Conservation (phyloP, 2,113 vertebrate genomes). For the Dipodomys ordii region DNA sequence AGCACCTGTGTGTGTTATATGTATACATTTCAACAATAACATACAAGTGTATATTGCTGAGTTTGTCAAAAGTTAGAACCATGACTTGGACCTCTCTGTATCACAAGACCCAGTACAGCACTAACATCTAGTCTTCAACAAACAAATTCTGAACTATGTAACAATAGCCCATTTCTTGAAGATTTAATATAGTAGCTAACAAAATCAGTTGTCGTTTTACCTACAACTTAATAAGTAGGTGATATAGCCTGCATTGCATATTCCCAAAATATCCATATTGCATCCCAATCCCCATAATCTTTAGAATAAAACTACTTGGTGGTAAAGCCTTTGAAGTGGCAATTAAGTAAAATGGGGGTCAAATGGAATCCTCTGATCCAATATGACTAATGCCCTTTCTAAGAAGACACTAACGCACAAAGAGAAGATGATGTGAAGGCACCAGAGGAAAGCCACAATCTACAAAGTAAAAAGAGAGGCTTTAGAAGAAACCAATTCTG, state of each 20-base stretch:
- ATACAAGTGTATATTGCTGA: neutral
- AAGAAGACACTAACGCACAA: neutral
- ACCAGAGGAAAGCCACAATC: neutral
- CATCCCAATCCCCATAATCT: neutral
- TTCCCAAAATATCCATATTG: neutral
- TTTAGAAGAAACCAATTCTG: neutral
- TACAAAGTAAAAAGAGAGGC: neutral
- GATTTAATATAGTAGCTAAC: neutral
- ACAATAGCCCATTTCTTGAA: neutral
- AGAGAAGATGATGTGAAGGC: neutral
- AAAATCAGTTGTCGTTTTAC: conserved; percentile 8
- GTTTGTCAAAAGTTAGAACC: neutral
- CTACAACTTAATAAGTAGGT: neutral
- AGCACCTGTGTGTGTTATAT: too few relatives aligned
- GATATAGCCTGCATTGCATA: neutral
- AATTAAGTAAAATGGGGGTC: neutral
- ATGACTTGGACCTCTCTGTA: neutral
- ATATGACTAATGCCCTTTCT: neutral
- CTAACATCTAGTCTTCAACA: neutral
- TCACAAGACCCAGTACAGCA: neutral
- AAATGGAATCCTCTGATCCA: too few relatives aligned
- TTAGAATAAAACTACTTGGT: neutral
- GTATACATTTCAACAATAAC: neutral
- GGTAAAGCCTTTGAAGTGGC: neutral
- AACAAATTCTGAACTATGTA: neutral